phyloP scores from a whole-genome alignment of 1,140 invertebrate genomes.

The Heliconius nattereri region DNA sequence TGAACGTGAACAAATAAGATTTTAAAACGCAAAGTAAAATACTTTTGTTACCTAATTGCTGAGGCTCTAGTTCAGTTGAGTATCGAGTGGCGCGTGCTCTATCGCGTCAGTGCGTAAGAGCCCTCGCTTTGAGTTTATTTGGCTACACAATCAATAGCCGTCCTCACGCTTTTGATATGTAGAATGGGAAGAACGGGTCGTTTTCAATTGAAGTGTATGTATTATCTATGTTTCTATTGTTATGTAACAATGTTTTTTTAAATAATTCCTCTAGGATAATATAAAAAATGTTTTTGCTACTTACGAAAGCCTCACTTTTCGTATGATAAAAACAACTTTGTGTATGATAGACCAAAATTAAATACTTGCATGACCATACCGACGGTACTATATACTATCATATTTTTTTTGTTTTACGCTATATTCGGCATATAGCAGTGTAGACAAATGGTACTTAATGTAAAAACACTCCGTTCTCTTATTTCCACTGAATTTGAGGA shows the following conservation, averaged over 20 bases:
- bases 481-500: no score
- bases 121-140: conserved; percentile 26
- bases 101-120: conserved; percentile 39
- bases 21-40: neutral
- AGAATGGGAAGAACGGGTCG: neutral
- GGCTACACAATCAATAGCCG: conserved; percentile 31
- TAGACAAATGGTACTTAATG: no score
- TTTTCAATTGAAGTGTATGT: neutral
- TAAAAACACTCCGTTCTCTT: no score
- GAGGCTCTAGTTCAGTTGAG: neutral
- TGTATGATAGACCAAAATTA: no score
- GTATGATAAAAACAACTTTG: no score
- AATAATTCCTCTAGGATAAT: neutral
- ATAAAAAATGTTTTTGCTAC: no score
- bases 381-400: no score
- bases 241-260: neutral
- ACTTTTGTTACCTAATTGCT: neutral
- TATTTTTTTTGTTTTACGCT: no score
- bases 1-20: neutral
- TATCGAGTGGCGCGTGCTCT: conserved; percentile 32
- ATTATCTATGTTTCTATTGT: neutral
- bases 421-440: no score
- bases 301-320: no score
- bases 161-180: neutral
- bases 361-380: no score